Evolutionary conservation across 2,113 vertebrate species (phyloP).

Genomic region (Corythoichthys intestinalis): DNA sequence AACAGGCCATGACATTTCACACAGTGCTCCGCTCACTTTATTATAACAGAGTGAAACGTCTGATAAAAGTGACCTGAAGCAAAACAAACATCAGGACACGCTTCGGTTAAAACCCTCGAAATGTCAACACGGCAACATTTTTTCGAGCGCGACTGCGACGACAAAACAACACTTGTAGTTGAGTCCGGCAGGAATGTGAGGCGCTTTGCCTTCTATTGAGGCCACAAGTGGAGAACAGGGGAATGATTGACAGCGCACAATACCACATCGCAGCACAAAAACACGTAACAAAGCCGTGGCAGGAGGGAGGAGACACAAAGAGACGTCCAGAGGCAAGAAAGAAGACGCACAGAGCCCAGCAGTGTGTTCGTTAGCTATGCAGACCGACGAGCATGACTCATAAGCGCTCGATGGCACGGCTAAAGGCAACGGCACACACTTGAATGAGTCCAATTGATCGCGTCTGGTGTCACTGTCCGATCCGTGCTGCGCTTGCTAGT

Average conservation of each 20-base stretch:
- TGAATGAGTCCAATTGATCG: constrained; percentile 24
- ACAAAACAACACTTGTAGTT: background rate
- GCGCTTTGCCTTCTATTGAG: background rate
- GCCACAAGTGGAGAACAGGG: constrained; percentile 2
- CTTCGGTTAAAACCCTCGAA: background rate
- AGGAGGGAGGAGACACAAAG: constrained; percentile 45
- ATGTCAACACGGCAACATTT: background rate
- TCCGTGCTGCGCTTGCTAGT: background rate
- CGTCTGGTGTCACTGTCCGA: background rate
- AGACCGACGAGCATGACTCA: constrained; percentile 56
- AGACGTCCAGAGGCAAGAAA: constrained; percentile 7
- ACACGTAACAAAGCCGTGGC: constrained; percentile 38
- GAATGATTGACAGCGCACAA: background rate
- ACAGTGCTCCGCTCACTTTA: constrained; percentile 1
- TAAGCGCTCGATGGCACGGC: constrained; percentile 21
- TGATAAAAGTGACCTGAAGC: background rate
- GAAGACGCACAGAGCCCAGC: constrained; percentile 41
- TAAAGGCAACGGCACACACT: constrained; percentile 26
- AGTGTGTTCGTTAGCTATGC: constrained; percentile 58
- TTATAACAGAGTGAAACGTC: background rate
- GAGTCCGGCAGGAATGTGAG: background rate
- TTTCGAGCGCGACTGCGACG: background rate
- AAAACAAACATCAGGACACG: background rate
- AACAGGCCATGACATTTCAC: constrained; percentile 17
- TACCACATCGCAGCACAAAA: constrained; percentile 5